Evolutionary conservation across 2,797 vertebrate species (phyloP).

Genomic region (Lepus townsendii): DNA sequence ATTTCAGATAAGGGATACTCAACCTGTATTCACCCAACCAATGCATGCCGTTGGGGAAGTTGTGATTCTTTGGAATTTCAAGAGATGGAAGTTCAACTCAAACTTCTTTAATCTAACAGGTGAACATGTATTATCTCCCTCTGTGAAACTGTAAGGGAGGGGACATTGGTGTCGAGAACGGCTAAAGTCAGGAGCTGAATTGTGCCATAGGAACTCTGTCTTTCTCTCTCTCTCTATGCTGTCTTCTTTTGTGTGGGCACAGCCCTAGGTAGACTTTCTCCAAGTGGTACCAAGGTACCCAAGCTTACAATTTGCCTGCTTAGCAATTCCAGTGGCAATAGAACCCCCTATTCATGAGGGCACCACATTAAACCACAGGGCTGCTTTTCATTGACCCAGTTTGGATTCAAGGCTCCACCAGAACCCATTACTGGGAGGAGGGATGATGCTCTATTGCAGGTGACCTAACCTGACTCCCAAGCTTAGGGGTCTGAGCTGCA

Average conservation of each 20-base stretch:
- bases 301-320: background rate
- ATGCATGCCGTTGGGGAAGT: background rate
- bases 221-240: background rate
- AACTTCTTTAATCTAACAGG: background rate
- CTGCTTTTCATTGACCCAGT: background rate
- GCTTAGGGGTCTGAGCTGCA: background rate
- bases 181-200: too few relatives aligned
- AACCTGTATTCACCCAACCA: background rate
- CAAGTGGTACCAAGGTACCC: background rate
- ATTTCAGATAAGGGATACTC: too few relatives aligned
- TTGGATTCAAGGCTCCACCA: background rate
- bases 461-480: accelerated
- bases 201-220: too few relatives aligned
- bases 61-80: background rate
- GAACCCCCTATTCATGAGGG: background rate
- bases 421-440: background rate
- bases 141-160: background rate
- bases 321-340: background rate
- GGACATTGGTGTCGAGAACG: background rate
- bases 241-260: background rate
- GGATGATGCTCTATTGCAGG: background rate
- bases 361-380: background rate
- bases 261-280: background rate
- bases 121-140: background rate
- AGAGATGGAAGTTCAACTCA: background rate